Evolutionary conservation across 2,797 vertebrate species (phyloP), one percentile per base, ranked within the genome.

Genomic region (Loris lydekkerianus): DNA sequence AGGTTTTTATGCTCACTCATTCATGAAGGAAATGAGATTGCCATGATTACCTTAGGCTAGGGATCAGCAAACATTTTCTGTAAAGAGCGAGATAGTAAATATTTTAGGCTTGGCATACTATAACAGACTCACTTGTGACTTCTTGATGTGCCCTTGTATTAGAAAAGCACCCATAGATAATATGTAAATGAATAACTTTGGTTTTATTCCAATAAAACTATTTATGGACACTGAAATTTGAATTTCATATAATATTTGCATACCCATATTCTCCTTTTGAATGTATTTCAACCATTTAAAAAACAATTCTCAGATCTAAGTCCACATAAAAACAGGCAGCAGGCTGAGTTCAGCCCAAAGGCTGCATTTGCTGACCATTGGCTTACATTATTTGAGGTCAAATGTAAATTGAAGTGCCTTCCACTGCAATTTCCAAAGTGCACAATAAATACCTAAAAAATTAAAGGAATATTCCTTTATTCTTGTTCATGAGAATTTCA

Each of bases 1-100:
- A 87, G 34, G 77, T 91, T 92, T 97, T 97, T 89, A 96, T 95
- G 95, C 77, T 97, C 69, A 82, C 93, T 95, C 93, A 96, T 91
- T 93, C 77, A n/a, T 72, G 78, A 77, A 61, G 94, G 86, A 96
- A 97, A 96, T 96, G 67, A 93, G 94, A 97, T 96, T 94, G 96
- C 93, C 86, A 91, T 7, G 63, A 95, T 97, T 95, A 96, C 83
- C n/a, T 56, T 49, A 69, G 53, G 34, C 63, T 75, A 91, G 83
- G 37, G 58, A 92, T 90, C 91, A 85, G 76, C 86, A 85, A 94
- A 93, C 58, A 46, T 87, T 63, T 88, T 84, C 94, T 37, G 8
- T 18, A 75, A 93, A 92, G 61, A 91, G 86, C 43, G 58, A 89
- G 76, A 94, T 0, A 75, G 81, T 87, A 93, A 96, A 95, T 75